These are phyloP conservation scores for Rhopalosiphum maidis DNA, from an alignment of 1,140 invertebrate species.

Conservation along the genomic window DNA sequence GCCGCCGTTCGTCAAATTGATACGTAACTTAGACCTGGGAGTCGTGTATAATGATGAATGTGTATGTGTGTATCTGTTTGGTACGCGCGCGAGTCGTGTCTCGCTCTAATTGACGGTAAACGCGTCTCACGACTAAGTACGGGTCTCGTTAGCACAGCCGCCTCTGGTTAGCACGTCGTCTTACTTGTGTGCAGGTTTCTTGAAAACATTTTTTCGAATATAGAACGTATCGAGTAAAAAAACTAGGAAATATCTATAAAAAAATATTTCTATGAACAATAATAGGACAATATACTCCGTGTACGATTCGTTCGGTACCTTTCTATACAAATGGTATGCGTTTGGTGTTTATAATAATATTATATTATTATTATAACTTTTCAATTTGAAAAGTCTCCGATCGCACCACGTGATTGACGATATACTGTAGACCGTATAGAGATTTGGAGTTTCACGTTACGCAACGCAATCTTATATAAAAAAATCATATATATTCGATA, in stretches of 20 bases:
- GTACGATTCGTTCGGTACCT: background rate
- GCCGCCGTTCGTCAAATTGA: conserved; percentile 39
- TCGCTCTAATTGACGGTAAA: conserved; percentile 29
- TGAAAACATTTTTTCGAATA: background rate
- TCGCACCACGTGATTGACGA: background rate
- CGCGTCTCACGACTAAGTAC: background rate
- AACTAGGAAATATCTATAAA: too few species aligned
- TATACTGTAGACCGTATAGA: too few species aligned
- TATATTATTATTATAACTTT: too few species aligned
- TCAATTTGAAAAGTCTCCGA: background rate
- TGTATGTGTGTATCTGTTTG: background rate
- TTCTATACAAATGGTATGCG: background rate
- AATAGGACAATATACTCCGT: background rate
- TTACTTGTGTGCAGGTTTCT: background rate
- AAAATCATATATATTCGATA: background rate
- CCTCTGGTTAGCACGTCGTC: background rate
- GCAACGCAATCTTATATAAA: background rate
- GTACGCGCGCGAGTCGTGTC: background rate
- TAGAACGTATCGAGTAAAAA: too few species aligned
- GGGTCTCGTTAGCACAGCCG: background rate
- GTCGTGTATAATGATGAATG: conserved; percentile 14
- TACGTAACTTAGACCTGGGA: background rate
- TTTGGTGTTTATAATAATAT: background rate
- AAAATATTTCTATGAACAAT: background rate
- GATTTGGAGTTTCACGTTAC: background rate